A percentile compares a stretch with the other conserved stretches of the same genome.
Conservation (phyloP, 1,140 invertebrate genomes). For the Andricus grossulariae region DNA sequence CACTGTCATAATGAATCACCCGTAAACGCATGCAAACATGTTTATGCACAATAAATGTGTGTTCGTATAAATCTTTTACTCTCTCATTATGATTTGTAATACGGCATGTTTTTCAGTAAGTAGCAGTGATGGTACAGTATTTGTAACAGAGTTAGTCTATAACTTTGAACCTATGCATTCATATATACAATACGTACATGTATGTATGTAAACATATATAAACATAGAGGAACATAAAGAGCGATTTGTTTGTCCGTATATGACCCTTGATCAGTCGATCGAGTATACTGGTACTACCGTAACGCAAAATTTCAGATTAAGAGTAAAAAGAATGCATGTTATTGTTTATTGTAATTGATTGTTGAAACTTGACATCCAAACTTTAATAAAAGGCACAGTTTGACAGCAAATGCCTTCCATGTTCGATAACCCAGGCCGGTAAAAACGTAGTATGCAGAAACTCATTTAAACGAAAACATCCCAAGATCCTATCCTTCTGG, state of each 20-base stretch:
- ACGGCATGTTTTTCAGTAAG: slow-evolving; percentile 25
- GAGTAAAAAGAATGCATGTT: neutral
- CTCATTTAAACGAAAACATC: slow-evolving; percentile 50
- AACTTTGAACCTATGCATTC: neutral
- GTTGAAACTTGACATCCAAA: neutral
- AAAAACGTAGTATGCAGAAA: slow-evolving; percentile 47
- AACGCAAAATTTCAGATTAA: too few relatives aligned
- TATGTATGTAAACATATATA: neutral
- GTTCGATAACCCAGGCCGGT: slow-evolving; percentile 39
- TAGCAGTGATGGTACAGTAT: slow-evolving; percentile 10
- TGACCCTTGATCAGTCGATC: too few relatives aligned
- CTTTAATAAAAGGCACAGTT: slow-evolving; percentile 11
- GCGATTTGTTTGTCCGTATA: too few relatives aligned
- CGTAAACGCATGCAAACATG: slow-evolving; percentile 38
- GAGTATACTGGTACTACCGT: too few relatives aligned
- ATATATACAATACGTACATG: neutral
- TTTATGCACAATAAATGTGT: slow-evolving; percentile 43
- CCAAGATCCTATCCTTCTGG: slow-evolving; percentile 37
- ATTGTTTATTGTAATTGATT: slow-evolving; percentile 9
- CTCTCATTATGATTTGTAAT: slow-evolving; percentile 12
- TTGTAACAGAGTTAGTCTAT: neutral
- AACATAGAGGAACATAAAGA: neutral
- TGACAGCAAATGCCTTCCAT: slow-evolving; percentile 32
- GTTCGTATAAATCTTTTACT: slow-evolving; percentile 15
- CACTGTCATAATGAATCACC: slow-evolving; percentile 36